A percentile compares a stretch with the other conserved stretches of the same genome.
These are phyloP conservation scores for Hippotragus niger DNA, from an alignment of 2,113 vertebrate species.

Conservation along the genomic window DNA sequence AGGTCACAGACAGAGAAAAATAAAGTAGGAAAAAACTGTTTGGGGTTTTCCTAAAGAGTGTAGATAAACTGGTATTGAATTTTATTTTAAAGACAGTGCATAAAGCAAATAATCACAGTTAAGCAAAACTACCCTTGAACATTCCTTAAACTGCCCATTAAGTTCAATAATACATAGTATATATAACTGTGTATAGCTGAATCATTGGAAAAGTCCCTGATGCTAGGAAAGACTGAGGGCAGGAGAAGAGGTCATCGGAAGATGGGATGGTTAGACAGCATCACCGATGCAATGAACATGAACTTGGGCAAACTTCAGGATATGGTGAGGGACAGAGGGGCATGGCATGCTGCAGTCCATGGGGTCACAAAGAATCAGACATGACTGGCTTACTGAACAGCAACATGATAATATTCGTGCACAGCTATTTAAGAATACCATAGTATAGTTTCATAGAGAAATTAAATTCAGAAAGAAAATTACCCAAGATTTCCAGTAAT, in stretches of 20 bases:
- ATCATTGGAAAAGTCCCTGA: too few species aligned
- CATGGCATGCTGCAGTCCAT: too few species aligned
- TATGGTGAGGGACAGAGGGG: too few species aligned
- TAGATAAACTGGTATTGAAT: background rate
- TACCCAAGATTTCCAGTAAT: background rate
- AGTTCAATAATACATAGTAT: background rate
- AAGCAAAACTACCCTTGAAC: background rate
- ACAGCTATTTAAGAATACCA: background rate
- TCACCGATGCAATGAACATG: too few species aligned
- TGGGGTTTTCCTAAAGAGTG: background rate
- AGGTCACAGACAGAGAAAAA: background rate
- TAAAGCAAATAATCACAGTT: background rate
- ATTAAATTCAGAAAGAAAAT: background rate
- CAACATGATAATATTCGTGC: background rate
- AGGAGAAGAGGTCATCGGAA: too few species aligned
- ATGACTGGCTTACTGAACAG: too few species aligned
- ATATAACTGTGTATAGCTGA: background rate
- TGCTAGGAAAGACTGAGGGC: too few species aligned
- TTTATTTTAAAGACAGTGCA: background rate
- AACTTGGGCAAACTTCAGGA: too few species aligned
- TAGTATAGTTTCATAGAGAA: background rate
- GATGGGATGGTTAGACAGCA: too few species aligned
- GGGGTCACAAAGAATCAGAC: too few species aligned
- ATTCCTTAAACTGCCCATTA: background rate
- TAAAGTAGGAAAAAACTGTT: background rate